Percentiles rank a stretch among this genome's conserved stretches.
Evolutionary conservation across 2,113 vertebrate species (phyloP).

Genomic region (Corythornis vintsioides): DNA sequence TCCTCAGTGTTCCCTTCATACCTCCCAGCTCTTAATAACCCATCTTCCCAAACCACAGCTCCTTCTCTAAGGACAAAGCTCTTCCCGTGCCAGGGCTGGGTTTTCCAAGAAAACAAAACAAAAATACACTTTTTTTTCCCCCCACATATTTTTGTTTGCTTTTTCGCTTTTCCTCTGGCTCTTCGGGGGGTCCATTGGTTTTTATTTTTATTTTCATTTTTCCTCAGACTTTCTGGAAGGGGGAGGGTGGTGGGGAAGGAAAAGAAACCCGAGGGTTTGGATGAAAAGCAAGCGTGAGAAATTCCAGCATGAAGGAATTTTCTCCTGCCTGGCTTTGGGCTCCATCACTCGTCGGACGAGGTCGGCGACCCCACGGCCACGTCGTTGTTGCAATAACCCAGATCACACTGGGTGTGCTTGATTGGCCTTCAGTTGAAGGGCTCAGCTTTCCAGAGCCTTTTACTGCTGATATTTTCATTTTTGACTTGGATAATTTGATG

Average conservation of each 20-base stretch:
- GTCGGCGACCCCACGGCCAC: accelerated
- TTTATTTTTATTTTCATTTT: neutral
- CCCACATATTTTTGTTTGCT: neutral
- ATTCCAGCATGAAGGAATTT: neutral
- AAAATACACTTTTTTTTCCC: neutral
- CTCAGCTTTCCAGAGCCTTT: too few species aligned
- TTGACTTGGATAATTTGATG: too few species aligned
- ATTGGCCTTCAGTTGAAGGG: neutral
- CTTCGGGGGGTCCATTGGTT: neutral
- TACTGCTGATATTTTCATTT: too few species aligned
- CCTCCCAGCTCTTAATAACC: neutral
- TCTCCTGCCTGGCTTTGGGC: neutral
- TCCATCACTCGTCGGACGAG: accelerated
- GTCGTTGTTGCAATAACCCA: neutral
- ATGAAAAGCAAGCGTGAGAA: neutral
- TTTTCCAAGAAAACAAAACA: slow-evolving; percentile 36
- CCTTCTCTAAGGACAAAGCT: slow-evolving; percentile 31
- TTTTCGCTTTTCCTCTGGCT: neutral
- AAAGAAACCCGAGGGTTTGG: neutral
- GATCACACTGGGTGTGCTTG: too few species aligned
- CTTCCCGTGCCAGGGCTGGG: neutral
- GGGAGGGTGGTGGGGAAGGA: too few species aligned
- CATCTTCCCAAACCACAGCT: neutral
- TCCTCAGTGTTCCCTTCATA: neutral
- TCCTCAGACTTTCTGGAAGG: neutral